Evolutionary conservation across 1,140 invertebrate species (phyloP).

Genomic region (Lepidurus arcticus): DNA sequence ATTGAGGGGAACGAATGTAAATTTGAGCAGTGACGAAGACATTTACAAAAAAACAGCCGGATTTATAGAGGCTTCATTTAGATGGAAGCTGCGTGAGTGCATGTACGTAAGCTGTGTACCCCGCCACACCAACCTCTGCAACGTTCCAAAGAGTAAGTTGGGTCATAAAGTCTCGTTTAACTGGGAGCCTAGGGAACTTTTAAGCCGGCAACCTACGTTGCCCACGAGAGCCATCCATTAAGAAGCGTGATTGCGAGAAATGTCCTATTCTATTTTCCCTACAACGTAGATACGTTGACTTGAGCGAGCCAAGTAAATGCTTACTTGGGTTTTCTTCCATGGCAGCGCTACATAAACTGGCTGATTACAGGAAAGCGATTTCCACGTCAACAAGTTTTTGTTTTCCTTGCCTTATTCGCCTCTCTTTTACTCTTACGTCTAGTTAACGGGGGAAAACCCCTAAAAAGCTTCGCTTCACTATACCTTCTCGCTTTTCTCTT

Average conservation of each 20-base stretch:
- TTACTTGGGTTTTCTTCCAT: background rate
- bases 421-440: background rate
- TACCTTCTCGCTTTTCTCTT: background rate
- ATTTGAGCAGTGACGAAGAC: background rate
- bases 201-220: background rate
- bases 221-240: conserved; percentile 11
- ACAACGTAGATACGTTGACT: background rate
- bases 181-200: conserved; percentile 7
- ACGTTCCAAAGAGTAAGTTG: background rate
- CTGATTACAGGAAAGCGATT: background rate
- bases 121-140: background rate
- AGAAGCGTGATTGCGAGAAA: conserved; percentile 21
- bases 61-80: conserved; percentile 1
- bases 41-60: background rate
- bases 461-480: too few species aligned
- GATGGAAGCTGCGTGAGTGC: background rate
- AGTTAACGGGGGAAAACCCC: background rate
- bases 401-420: background rate
- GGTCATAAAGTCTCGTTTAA: background rate
- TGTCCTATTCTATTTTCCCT: conserved; percentile 6
- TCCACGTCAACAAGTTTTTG: background rate
- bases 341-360: background rate
- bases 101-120: background rate
- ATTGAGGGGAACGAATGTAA: background rate
- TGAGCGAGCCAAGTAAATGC: background rate